Evolutionary conservation across 2,888 invertebrate species (phyloP), one percentile per base, ranked within the genome.

Genomic region (Operophtera brumata): DNA sequence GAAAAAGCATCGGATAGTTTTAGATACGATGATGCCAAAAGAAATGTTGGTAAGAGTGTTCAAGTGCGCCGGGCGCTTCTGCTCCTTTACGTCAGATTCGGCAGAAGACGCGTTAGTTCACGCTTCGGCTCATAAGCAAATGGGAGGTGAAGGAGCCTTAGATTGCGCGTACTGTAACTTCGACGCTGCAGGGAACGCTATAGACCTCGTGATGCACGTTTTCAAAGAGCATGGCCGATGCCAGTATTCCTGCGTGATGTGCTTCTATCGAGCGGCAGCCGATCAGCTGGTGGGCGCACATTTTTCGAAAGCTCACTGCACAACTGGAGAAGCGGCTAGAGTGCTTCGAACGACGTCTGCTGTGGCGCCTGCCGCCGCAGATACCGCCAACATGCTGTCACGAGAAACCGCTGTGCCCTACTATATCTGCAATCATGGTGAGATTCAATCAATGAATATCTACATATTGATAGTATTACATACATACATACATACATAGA

Each of bases 181-280:
- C 47, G 79, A 86, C 25, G 76, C 85, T 5, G 63, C 69, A 2
- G 68, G 75, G 36, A 65, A 85, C 69, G 71, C 83, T 54, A 79
- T 82, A 52, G 69, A 87, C 34, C 73, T 93, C 64, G 86, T 91
- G 37, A 78, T 83, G 47, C 95, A 95, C 71, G 90, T 94, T 10
- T 90, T 92, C 44, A 89, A 91, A 25, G 85, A 85, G 32, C 95
- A 95, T 67, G 91, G 90, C 0, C 80, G 86, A 48, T 93, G 94
- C 66, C 83, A 87, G 26, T 94, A 82, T 66, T 92, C 92, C 28
- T 95, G 95, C 67, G 84, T 82, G 3, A 88, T 91, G 62, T 95
- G 95, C 70, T 92, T 94, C 67, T 95, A 94, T 74, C 85, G 95
- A 44, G 92, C 93, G 0, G 80, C 91, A 0, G 83, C 91, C 0